Base-by-base conservation (phyloP, 1,140 invertebrate genomes). In the Drosophila leontia region DNA sequence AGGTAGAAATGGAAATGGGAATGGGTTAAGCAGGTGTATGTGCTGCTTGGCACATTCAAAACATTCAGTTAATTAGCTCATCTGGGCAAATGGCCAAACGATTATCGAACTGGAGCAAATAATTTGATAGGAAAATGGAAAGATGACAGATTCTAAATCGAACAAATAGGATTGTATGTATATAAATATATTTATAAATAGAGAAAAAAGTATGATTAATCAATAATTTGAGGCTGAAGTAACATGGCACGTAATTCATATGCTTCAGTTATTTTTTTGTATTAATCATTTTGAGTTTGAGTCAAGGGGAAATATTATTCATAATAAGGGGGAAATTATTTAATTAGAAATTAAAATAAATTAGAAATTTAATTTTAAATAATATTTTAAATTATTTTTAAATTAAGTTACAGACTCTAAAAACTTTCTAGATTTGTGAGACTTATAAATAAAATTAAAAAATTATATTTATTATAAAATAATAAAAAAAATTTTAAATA, bases 51-150 rank as follows among this genome's bases (percentile, higher is more conserved):
- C 11, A 23, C 37, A 44, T 12, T 71, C 29, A 50, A 72, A 72
- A 59, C 67, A 72, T 42, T 50, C 51, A 59, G 53, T 44, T 74
- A 74, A 74, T 74, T 72, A 72, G 68, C 55, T 71, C 51, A 51
- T 71, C 67, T 39, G 1, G 37, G 57, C 68, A 55, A 55, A 62
- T 72, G 39, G 57, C 45, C 32, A 62, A 15, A n/a, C 55, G 61
- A 65, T 62, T 64, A 34, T 62, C 19, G n/a, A 34, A 64, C 34
- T 42, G 26, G 29, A 15, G 26, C 19, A 62, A 39, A 26, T 32
- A 34, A 37, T 62, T 62, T 39, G 34, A 29, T 62, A 39, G 48
- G 3, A 17, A 12, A 13, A 39, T 57, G 15, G 23, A 57, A 62
- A 26, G 48, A 15, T 34, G 7, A 26, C 50, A 62, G n/a, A 12